Evolutionary conservation across 2,888 invertebrate genomes (phyloP).

Genomic region (Pedicia rivosa): DNA sequence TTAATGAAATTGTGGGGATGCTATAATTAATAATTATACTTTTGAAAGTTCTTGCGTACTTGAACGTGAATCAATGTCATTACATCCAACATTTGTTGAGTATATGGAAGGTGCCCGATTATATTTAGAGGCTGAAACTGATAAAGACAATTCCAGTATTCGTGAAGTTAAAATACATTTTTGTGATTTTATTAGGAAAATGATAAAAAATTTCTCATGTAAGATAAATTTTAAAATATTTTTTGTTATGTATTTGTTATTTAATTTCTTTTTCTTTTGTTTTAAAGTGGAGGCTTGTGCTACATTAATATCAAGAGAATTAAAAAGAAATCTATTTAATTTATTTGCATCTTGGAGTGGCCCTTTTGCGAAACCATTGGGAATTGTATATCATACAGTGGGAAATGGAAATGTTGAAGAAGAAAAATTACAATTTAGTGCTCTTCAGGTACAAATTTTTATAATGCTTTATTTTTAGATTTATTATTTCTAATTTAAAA

Average conservation of each 20-base stretch:
- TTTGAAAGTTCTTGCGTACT: constrained; percentile 65
- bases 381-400: constrained; percentile 26
- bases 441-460: constrained; percentile 34
- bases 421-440: constrained; percentile 44
- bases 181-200: constrained; percentile 83
- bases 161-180: constrained; percentile 86
- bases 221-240: constrained; percentile 27
- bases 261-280: constrained; percentile 7
- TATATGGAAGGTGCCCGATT: constrained; percentile 88
- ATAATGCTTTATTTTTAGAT: not conserved
- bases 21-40: constrained; percentile 9
- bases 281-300: constrained; percentile 71
- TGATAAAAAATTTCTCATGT: constrained; percentile 87
- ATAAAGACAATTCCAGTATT: constrained; percentile 77
- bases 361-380: constrained; percentile 58
- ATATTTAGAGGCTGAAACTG: constrained; percentile 84
- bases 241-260: too few relatives aligned
- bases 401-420: constrained; percentile 29
- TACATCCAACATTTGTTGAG: constrained; percentile 80
- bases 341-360: constrained; percentile 93
- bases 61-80: constrained; percentile 65
- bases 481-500: not conserved
- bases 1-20: not conserved
- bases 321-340: constrained; percentile 74
- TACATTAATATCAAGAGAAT: constrained; percentile 70